phyloP scores from a whole-genome alignment of 2,888 invertebrate genomes.

The Chorisops tibialis region DNA sequence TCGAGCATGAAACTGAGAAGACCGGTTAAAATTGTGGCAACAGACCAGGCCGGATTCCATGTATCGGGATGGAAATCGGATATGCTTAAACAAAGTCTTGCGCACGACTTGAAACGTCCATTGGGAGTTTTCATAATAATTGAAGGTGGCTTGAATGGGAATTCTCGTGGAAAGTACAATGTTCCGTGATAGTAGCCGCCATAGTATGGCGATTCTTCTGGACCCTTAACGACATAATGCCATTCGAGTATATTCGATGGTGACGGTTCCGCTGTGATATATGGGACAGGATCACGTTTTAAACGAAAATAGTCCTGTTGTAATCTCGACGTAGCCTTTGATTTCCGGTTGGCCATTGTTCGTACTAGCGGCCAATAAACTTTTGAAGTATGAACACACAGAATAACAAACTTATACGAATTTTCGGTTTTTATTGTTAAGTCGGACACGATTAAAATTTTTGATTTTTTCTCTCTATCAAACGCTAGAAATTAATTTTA shows the following conservation, averaged over 20 bases:
- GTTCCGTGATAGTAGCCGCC: conserved; percentile 92
- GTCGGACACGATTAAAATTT: no score
- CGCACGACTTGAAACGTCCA: conserved; percentile 87
- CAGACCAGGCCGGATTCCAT: conserved; percentile 99
- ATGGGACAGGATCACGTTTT: conserved; percentile 94
- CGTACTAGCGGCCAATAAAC: no score
- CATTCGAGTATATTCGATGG: conserved; percentile 96
- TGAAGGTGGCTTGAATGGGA: conserved; percentile 95
- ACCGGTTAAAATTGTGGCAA: conserved; percentile 95
- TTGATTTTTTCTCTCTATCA: no score
- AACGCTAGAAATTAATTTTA: no score
- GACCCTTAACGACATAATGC: conserved; percentile 95
- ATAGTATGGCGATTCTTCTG: conserved; percentile 92
- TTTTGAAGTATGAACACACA: not conserved
- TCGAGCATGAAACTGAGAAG: conserved; percentile 96
- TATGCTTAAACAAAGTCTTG: conserved; percentile 89
- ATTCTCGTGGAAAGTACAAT: conserved; percentile 92
- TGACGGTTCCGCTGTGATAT: conserved; percentile 90
- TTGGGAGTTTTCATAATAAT: conserved; percentile 99
- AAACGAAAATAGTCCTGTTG: conserved; percentile 95
- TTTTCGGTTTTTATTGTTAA: no score
- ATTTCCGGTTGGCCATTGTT: conserved; percentile 54
- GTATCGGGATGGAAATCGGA: conserved; percentile 68
- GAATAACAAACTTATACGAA: no score
- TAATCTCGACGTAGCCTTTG: conserved; percentile 76